Evolutionary conservation across 2,113 vertebrate species (phyloP).

Genomic region (Bos javanicus): DNA sequence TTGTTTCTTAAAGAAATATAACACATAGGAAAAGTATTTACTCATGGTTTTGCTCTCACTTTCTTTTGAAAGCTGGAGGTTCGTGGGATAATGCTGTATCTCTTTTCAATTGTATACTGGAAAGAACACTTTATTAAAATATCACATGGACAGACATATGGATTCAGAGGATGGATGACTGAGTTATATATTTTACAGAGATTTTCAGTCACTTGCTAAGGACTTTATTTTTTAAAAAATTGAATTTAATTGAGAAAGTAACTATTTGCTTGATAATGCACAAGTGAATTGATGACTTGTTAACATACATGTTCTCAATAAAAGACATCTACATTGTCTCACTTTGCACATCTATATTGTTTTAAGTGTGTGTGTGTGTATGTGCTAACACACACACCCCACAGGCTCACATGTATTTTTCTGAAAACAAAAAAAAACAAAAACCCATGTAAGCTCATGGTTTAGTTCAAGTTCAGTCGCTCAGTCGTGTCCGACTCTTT

Average conservation of each 20-base stretch:
- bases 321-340: neutral
- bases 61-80: neutral
- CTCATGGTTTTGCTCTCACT: neutral
- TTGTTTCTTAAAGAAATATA: neutral
- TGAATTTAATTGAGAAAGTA: neutral
- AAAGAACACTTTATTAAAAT: neutral
- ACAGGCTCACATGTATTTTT: neutral
- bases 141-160: neutral
- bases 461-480: neutral
- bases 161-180: neutral
- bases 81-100: neutral
- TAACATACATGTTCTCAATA: neutral
- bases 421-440: neutral
- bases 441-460: neutral
- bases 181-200: neutral
- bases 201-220: neutral
- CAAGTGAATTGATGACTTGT: neutral
- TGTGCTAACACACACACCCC: accelerated
- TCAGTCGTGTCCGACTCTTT: accelerated
- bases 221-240: neutral
- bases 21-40: neutral
- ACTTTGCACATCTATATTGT: neutral
- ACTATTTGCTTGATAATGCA: neutral
- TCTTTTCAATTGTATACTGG: neutral
- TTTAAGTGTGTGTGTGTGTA: neutral